Conservation (phyloP, 2,797 vertebrate species). For the Meriones psammophilus region DNA sequence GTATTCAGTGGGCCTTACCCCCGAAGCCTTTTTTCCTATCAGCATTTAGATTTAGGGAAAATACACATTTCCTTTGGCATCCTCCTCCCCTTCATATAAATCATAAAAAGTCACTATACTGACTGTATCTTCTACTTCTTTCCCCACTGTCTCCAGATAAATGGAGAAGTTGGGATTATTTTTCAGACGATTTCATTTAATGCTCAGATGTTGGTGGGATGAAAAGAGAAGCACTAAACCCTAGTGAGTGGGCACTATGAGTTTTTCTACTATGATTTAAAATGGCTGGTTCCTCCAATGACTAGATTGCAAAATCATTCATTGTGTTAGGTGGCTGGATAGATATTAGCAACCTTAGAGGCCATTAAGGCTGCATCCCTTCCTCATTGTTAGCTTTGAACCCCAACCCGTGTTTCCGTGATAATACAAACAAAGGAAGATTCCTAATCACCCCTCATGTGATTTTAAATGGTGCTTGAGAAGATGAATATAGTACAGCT, state of each 20-base stretch:
- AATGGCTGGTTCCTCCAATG: not conserved
- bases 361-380: not conserved
- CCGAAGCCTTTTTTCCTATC: not conserved
- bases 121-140: not conserved
- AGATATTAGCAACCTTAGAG: not conserved
- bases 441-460: not conserved
- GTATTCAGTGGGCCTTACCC: not conserved
- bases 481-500: not conserved
- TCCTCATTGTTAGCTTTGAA: not conserved
- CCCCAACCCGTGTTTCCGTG: not conserved
- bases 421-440: not conserved
- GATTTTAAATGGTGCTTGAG: not conserved
- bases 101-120: not conserved
- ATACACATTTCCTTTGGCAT: not conserved
- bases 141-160: too few relatives aligned
- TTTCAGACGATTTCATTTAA: not conserved
- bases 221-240: too few relatives aligned
- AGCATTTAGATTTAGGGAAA: not conserved
- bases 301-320: not conserved
- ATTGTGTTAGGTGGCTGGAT: not conserved
- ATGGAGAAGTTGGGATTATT: not conserved
- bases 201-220: not conserved
- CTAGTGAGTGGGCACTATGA: not conserved
- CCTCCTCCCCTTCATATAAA: rapidly evolving
- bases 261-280: not conserved